Percentiles rank a stretch among this genome's conserved stretches.
These are phyloP conservation scores for Crotalus viridis DNA, from an alignment of 2,113 vertebrate genomes.

Conservation along the genomic window DNA sequence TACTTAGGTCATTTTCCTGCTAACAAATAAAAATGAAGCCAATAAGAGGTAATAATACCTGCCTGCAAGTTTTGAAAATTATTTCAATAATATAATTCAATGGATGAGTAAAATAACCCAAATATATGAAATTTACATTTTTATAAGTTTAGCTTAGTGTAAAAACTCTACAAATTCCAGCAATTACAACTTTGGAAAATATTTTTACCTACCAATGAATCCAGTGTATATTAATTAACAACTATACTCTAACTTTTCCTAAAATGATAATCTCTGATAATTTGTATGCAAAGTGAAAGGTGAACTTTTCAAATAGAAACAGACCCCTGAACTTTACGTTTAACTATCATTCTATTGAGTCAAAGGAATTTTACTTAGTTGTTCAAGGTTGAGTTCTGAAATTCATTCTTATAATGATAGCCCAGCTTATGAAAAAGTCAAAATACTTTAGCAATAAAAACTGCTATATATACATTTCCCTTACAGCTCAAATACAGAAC, in stretches of 20 bases:
- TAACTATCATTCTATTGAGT: not conserved
- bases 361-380: not conserved
- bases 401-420: not conserved
- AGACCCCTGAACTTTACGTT: not conserved
- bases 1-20: not conserved
- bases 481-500: not conserved
- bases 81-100: not conserved
- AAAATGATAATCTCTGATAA: not conserved
- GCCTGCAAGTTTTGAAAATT: not conserved
- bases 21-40: not conserved
- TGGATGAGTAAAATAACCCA: not conserved
- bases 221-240: not conserved
- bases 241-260: not conserved
- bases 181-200: not conserved
- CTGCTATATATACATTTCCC: not conserved
- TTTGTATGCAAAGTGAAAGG: not conserved
- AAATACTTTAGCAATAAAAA: not conserved
- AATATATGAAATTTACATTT: not conserved
- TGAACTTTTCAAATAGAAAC: not conserved
- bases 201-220: not conserved
- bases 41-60: not conserved
- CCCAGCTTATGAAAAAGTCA: not conserved
- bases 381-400: not conserved
- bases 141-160: not conserved
- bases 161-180: not conserved